phyloP scores from a whole-genome alignment of 1,140 invertebrate species.

The Diuraphis noxia region DNA sequence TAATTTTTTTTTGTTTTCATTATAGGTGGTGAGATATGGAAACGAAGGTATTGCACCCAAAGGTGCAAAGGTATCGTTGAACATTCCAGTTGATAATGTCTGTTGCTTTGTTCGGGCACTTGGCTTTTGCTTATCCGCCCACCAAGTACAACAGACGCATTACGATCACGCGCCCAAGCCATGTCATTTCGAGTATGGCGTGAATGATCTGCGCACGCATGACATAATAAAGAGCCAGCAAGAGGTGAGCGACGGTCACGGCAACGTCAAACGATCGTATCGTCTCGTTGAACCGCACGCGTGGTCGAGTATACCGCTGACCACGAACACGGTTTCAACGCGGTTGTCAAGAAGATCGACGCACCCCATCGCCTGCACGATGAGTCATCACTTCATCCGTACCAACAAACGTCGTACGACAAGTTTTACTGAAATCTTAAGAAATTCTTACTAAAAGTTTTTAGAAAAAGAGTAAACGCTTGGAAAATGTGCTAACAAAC shows the following conservation, averaged over 20 bases:
- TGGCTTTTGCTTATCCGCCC: background rate
- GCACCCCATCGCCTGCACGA: background rate
- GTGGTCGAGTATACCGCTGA: background rate
- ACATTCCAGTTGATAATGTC: background rate
- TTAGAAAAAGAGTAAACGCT: too few relatives aligned
- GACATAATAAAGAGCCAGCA: background rate
- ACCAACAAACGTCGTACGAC: background rate
- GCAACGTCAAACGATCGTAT: background rate
- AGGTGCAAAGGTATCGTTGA: constrained; percentile 57
- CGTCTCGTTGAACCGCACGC: background rate
- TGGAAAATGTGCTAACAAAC: background rate
- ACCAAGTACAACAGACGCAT: background rate
- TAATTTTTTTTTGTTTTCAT: background rate
- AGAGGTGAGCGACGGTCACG: background rate
- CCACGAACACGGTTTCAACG: background rate
- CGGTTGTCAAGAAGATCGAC: background rate
- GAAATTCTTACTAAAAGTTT: background rate
- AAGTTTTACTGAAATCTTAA: background rate
- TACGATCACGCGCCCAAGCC: background rate
- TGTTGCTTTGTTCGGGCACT: background rate
- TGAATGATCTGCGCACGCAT: background rate
- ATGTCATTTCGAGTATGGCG: background rate
- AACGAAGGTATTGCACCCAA: constrained; percentile 63
- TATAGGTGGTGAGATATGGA: constrained; percentile 57
- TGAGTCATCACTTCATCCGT: background rate